phyloP scores from a whole-genome alignment of 2,797 vertebrate genomes.

The Gobio occitaniae region DNA sequence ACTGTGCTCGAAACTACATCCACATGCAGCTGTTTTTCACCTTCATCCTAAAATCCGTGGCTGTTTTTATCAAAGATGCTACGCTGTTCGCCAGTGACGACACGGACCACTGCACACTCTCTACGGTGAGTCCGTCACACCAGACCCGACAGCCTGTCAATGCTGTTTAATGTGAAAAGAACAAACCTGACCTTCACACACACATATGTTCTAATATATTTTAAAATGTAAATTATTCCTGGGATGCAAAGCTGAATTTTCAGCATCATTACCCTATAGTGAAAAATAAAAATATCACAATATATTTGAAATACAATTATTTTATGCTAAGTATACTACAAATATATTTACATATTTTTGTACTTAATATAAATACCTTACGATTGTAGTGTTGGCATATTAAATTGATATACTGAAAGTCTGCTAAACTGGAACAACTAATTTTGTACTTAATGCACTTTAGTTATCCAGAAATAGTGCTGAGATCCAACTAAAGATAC shows the following conservation, averaged over 20 bases:
- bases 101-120: conserved; percentile 88
- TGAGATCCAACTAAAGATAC: too few species aligned
- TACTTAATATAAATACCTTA: too few species aligned
- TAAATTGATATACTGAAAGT: too few species aligned
- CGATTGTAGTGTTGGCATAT: too few species aligned
- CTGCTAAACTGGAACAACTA: too few species aligned
- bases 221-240: too few species aligned
- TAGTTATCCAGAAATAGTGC: too few species aligned
- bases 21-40: conserved; percentile 90
- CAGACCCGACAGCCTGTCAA: neutral
- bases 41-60: conserved; percentile 89
- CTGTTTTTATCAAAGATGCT: conserved; percentile 88
- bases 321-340: too few species aligned
- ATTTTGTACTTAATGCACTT: too few species aligned
- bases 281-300: too few species aligned
- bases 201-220: neutral
- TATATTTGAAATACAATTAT: too few species aligned
- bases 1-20: conserved; percentile 91
- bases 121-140: conserved; percentile 75
- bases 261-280: neutral
- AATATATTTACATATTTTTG: too few species aligned
- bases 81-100: conserved; percentile 82
- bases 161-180: neutral
- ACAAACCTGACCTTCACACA: neutral
- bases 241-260: neutral